Percentiles rank a stretch among this genome's conserved stretches.
Evolutionary conservation across 2,888 invertebrate genomes (phyloP).

Genomic region (Drosophila algonquin): DNA sequence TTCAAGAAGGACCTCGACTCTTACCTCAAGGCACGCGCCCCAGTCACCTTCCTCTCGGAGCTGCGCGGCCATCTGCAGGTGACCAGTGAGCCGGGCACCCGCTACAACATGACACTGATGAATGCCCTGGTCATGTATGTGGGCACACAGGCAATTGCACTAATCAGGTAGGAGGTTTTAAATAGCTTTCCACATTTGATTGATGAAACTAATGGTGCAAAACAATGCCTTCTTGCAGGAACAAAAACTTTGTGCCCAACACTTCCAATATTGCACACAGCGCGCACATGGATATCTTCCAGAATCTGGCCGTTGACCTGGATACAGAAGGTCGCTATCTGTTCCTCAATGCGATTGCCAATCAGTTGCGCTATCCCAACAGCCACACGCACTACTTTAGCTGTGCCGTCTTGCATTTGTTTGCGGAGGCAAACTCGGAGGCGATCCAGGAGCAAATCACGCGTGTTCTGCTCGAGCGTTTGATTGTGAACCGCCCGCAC

Average conservation of each 20-base stretch:
- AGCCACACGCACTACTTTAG: conserved; percentile 99
- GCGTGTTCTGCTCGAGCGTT: conserved; percentile 95
- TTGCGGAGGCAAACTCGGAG: conserved; percentile 98
- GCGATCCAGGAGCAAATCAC: conserved; percentile 99
- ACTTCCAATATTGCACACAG: conserved; percentile 99
- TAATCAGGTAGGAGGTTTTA: conserved; percentile 86
- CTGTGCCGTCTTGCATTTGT: conserved; percentile 97
- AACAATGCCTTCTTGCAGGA: conserved; percentile 84
- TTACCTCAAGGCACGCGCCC: conserved; percentile 96
- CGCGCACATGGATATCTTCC: conserved; percentile 99
- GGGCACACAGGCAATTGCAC: conserved; percentile 97
- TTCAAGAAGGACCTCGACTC: conserved; percentile 99
- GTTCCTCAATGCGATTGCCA: conserved; percentile 99
- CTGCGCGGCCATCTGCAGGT: conserved; percentile 95
- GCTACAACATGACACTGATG: conserved; percentile 98
- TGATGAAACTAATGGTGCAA: neutral
- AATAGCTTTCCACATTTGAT: no score
- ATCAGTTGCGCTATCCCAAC: conserved; percentile 99
- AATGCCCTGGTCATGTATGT: conserved; percentile 99
- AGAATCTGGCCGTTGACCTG: conserved; percentile 98
- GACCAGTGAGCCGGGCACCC: conserved; percentile 93
- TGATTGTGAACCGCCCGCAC: conserved; percentile 99
- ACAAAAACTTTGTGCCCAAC: conserved; percentile 95
- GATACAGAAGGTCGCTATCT: conserved; percentile 98
- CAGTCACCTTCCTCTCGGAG: conserved; percentile 97